These are phyloP conservation scores for Oncorhynchus kisutch DNA, from an alignment of 2,113 vertebrate genomes.

Conservation along the genomic window DNA sequence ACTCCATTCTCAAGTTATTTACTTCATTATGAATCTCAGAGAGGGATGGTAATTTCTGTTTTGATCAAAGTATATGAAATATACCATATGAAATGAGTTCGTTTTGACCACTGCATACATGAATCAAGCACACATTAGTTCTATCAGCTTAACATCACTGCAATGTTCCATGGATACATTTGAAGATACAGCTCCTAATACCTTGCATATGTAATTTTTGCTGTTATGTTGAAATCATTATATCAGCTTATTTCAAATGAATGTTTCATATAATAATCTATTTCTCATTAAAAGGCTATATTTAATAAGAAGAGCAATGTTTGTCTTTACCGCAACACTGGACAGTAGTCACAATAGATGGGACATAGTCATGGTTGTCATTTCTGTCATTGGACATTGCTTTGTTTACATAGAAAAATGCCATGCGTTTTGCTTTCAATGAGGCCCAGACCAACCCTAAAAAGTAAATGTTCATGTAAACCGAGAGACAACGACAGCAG, in stretches of 20 bases:
- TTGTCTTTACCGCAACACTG: slow-evolving; percentile 54
- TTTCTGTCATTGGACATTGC: no score
- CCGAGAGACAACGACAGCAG: no score
- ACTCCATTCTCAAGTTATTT: slow-evolving; percentile 49
- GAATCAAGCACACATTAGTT: slow-evolving; percentile 68
- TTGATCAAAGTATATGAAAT: slow-evolving; percentile 56
- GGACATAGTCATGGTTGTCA: not conserved
- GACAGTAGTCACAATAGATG: not conserved
- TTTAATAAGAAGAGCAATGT: slow-evolving; percentile 78
- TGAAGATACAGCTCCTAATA: slow-evolving; percentile 71
- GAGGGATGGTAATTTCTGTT: slow-evolving; percentile 55
- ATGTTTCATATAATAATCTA: slow-evolving; percentile 84
- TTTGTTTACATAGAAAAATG: no score
- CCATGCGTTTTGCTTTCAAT: no score
- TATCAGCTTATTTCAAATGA: slow-evolving; percentile 82
- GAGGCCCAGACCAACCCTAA: no score
- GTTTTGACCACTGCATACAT: slow-evolving; percentile 61
- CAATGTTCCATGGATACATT: slow-evolving; percentile 65
- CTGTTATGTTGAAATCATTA: slow-evolving; percentile 73
- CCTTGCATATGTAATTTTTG: slow-evolving; percentile 78
- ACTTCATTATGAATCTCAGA: slow-evolving; percentile 30
- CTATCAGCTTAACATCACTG: slow-evolving; percentile 58
- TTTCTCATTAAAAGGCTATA: slow-evolving; percentile 85
- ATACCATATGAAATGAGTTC: slow-evolving; percentile 58
- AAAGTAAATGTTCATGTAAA: no score